Percentiles rank a stretch among this genome's conserved stretches.
These are phyloP conservation scores for Subanguina moxae DNA, from an alignment of 1,140 invertebrate genomes.

Conservation along the genomic window DNA sequence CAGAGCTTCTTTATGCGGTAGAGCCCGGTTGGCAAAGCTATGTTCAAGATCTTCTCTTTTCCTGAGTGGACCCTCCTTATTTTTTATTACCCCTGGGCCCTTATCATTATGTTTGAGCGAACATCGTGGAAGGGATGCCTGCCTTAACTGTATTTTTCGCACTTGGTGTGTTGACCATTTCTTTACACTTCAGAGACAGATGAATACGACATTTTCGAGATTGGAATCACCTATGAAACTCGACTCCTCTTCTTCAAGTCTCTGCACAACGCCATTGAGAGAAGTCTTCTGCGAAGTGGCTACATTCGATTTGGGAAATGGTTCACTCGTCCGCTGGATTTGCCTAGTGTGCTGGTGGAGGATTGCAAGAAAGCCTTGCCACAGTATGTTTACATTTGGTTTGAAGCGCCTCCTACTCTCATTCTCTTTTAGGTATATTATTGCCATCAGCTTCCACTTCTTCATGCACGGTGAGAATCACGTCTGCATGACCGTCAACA, in stretches of 20 bases:
- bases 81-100: no score
- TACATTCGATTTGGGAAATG: conserved; percentile 42
- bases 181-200: not conserved
- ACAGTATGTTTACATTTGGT: not conserved
- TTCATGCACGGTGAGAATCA: conserved; percentile 41
- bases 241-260: conserved; percentile 42
- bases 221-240: conserved; percentile 39
- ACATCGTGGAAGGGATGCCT: not conserved
- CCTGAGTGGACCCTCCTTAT: no score
- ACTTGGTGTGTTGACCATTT: not conserved
- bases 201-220: conserved; percentile 14
- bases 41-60: no score
- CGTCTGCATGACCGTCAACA: conserved; percentile 35
- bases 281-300: conserved; percentile 25
- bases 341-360: conserved; percentile 11
- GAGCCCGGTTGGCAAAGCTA: no score
- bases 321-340: conserved; percentile 36
- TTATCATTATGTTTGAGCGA: no score
- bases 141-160: no score
- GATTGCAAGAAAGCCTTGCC: conserved; percentile 4
- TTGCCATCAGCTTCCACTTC: conserved; percentile 36
- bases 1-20: no score
- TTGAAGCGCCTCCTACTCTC: no score
- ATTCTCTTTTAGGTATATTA: conserved; percentile 36
- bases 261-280: conserved; percentile 39